Base-by-base conservation (phyloP, 2,888 invertebrate species). In the Gibbula magus region DNA sequence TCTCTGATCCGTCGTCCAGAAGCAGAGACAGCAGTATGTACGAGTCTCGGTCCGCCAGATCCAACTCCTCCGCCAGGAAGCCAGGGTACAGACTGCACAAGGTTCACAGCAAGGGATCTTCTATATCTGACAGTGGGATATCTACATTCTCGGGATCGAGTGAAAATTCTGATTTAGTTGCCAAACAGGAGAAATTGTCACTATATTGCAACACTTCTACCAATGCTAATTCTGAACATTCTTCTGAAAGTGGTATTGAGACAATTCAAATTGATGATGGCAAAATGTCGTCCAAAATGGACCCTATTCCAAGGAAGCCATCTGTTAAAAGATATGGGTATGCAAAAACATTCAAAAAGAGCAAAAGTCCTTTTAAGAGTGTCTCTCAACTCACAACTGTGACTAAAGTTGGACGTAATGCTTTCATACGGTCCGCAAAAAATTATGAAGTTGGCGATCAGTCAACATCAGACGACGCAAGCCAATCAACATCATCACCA, bases 81-180 rank as follows among this genome's bases (percentile, higher is more conserved):
- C 35, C 53, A 32, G 53, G 73, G 22, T 56, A 35, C 35, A 39
- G 16, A 20, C 54, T 78, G 54, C 78, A 74, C 20, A 88, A 86
- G 79, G 78, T 79, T n/a, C 86, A 86, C 18, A 82, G 83, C 10
- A 87, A 87, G 76, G 86, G 85, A 75, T 87, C 85, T 74, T 82
- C 84, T 22, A 85, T 84, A 53, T 87, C 79, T 3, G 91, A 91
- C 80, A 90, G 90, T 86, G 91, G 86, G 74, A 84, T 89, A 75
- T 89, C 90, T n/a, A 88, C 88, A 76, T 86, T 84, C 75, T 89
- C 89, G 35, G 84, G 85, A 8, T 85, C 86, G 10, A 86, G 86
- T 77, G 88, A 89, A 25, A 88, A 86, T 66, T 86, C 88, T 4
- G 86, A 86, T 51, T 81, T 84, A 56, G 82, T 84, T 8, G 78